These are phyloP conservation scores for Pogonocichla stellata DNA, from an alignment of 2,113 vertebrate species.

Conservation along the genomic window DNA sequence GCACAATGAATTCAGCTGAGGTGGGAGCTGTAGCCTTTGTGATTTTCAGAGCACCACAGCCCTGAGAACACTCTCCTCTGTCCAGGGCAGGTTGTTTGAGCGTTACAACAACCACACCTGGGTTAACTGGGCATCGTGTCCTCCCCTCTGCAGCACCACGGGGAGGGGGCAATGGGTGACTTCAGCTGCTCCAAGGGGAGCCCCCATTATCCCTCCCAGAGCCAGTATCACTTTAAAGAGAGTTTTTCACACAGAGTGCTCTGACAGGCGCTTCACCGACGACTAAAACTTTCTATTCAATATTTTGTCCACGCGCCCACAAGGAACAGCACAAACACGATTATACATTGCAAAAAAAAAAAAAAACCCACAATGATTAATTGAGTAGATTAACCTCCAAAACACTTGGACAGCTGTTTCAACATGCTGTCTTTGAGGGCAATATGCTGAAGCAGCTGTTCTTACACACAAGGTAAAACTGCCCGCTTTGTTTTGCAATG, in stretches of 20 bases:
- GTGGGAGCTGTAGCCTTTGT: accelerated
- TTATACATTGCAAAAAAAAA: neutral
- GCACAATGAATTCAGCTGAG: neutral
- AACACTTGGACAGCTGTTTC: conserved; percentile 52
- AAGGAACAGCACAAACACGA: neutral
- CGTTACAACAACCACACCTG: neutral
- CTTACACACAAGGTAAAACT: neutral
- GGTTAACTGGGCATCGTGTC: neutral
- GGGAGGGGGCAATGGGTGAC: accelerated
- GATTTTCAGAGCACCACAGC: neutral
- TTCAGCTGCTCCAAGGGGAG: neutral
- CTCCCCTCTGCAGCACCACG: neutral
- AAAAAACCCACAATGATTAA: neutral
- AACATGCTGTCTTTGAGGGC: conserved; percentile 11
- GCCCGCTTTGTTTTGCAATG: neutral
- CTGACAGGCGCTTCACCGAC: neutral
- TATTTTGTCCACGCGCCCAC: neutral
- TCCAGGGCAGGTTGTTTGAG: neutral
- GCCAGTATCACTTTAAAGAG: neutral
- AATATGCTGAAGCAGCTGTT: conserved; percentile 65
- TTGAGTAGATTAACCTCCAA: conserved; percentile 23
- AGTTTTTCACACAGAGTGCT: neutral
- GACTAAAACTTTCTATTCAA: neutral
- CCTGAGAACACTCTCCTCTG: neutral
- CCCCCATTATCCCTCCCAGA: neutral